Evolutionary conservation across 2,113 vertebrate genomes (phyloP), one percentile per base, ranked within the genome.

Genomic region (Lathamus discolor): DNA sequence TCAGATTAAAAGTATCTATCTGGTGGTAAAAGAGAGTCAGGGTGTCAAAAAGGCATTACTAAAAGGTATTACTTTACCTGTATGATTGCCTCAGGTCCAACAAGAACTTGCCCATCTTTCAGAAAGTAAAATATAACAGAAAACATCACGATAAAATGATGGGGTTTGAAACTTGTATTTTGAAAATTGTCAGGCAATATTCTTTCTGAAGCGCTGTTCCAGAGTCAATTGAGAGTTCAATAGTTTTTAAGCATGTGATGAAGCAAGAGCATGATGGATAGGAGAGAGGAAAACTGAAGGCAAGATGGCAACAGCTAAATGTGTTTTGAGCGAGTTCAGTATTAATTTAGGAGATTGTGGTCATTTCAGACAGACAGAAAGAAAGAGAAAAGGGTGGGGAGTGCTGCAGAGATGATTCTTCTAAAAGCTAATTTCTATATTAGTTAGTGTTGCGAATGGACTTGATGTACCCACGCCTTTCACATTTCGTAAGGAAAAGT

Each of bases 381-480:
- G 51, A 68, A 74, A 90, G 28, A 91, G 55, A 72, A 86, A 55
- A 91, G 31, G 33, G 28, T 61, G 35, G 55, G 33, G 46, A 94
- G 62, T 75, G 57, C 78, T 90, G 83, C 43, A 82, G 35, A 92
- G 48, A 72, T 64, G 23, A 20, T 64, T 64, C 48, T 88, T 72
- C 80, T 94, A 86, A 95, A 91, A 95, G 69, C 66, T 92, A 59
- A 91, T 92, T 96, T 94, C 74, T 88, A 2, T 92, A 82, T 90
- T 84, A 46, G 37, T 37, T 79, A 80, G 13, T 37, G 13, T 17
- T n/a, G 35, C 82, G 74, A 90, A 75, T 64, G 69, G 80, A 48
- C 39, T 75, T 37, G 57, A 69, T 76, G 43, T 43, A 72, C 62
- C 64, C 73, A 83, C 7, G 1, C 25, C 18, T 74, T 33, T 81